A percentile compares a stretch with the other conserved stretches of the same genome.
Evolutionary conservation across 2,888 invertebrate genomes (phyloP).

Genomic region (Scaptomyza tumidula): DNA sequence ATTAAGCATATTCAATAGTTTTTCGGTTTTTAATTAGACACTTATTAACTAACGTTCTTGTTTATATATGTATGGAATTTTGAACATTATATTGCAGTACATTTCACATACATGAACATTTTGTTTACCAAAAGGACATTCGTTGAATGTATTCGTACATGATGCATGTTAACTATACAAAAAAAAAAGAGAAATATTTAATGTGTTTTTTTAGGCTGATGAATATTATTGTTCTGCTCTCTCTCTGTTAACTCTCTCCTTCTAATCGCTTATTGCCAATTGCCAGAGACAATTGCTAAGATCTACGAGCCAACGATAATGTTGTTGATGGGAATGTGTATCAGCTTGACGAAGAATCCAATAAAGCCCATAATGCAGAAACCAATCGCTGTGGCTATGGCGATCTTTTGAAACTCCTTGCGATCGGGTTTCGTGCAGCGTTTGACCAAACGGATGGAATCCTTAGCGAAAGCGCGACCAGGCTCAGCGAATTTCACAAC

Average conservation of each 20-base stretch:
- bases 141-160: constrained; percentile 64
- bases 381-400: constrained; percentile 99
- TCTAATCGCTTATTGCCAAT: neutral
- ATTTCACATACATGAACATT: constrained; percentile 56
- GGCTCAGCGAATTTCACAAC: constrained; percentile 97
- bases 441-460: constrained; percentile 98
- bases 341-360: constrained; percentile 99
- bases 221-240: constrained; percentile 53
- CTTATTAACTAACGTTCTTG: constrained; percentile 65
- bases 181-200: constrained; percentile 31
- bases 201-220: constrained; percentile 48
- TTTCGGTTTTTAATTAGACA: constrained; percentile 35
- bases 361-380: constrained; percentile 99
- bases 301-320: constrained; percentile 94
- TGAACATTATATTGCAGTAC: constrained; percentile 57
- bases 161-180: constrained; percentile 42
- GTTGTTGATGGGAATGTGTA: constrained; percentile 99
- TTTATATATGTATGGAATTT: constrained; percentile 68
- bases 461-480: constrained; percentile 98
- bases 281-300: neutral
- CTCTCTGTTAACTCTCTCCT: neutral
- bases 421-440: constrained; percentile 99
- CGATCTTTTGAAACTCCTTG: constrained; percentile 99
- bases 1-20: constrained; percentile 9
- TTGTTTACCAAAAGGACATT: constrained; percentile 60